A percentile compares a stretch with the other conserved stretches of the same genome.
These are phyloP conservation scores for Lepidochrysops patricia DNA, from an alignment of 2,888 invertebrate species.

Conservation along the genomic window DNA sequence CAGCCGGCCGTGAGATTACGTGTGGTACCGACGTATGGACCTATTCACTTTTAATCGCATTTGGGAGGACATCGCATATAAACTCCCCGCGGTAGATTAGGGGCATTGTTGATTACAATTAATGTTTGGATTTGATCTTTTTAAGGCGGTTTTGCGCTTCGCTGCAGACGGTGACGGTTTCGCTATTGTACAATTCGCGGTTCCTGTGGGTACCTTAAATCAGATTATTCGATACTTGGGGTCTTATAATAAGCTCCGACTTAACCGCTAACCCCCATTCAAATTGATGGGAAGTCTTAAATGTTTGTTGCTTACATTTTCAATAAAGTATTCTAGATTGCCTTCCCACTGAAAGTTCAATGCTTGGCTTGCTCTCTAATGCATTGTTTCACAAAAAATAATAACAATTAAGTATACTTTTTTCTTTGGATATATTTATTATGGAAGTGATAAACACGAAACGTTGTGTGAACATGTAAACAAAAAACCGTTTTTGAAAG, in stretches of 20 bases:
- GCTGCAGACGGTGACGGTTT: slow-evolving; percentile 41
- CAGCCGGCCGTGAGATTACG: slow-evolving; percentile 70
- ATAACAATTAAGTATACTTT: too few species aligned
- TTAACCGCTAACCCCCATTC: neutral
- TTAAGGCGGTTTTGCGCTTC: slow-evolving; percentile 47
- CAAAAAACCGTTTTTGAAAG: neutral
- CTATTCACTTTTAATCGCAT: slow-evolving; percentile 75
- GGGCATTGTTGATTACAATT: slow-evolving; percentile 59
- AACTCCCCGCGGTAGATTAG: slow-evolving; percentile 52
- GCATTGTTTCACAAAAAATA: too few species aligned
- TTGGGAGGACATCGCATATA: slow-evolving; percentile 67
- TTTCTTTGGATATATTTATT: too few species aligned
- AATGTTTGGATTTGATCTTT: slow-evolving; percentile 67
- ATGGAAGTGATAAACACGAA: neutral
- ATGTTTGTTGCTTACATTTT: neutral
- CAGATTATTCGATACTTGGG: neutral
- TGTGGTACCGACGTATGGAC: slow-evolving; percentile 67
- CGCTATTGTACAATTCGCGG: slow-evolving; percentile 25
- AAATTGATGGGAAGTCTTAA: too few species aligned
- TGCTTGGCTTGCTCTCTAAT: too few species aligned
- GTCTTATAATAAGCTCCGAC: neutral
- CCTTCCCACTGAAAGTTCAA: too few species aligned
- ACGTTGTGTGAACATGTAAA: neutral
- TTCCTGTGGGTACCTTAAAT: slow-evolving; percentile 9
- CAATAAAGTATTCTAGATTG: too few species aligned